A percentile compares a stretch with the other conserved stretches of the same genome.
These are phyloP conservation scores for Hydractinia echinata DNA, from an alignment of 30 jellyfish, hydroid and myxozoan genomes.

Conservation along the genomic window DNA sequence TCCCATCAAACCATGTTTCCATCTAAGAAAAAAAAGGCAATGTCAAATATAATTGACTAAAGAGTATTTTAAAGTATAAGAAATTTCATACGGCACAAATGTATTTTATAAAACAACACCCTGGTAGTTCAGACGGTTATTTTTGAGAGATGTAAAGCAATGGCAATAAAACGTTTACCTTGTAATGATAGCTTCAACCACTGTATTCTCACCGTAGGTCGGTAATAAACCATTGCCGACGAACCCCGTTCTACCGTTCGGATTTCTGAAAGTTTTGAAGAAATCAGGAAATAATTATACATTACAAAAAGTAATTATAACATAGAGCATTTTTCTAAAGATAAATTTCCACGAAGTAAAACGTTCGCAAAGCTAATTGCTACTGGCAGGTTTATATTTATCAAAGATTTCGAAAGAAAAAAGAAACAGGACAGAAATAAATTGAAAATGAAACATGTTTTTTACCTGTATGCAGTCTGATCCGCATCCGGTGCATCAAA, in stretches of 20 bases:
- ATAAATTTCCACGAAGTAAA: too few relatives aligned
- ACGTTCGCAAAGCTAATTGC: too few relatives aligned
- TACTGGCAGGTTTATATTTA: too few relatives aligned
- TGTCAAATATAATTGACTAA: neutral
- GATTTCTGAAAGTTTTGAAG: neutral
- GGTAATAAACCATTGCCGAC: neutral
- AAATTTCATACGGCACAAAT: too few relatives aligned
- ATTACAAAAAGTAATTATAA: neutral
- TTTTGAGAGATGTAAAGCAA: neutral
- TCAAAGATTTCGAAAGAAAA: too few relatives aligned
- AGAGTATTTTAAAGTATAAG: neutral
- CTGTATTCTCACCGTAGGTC: neutral
- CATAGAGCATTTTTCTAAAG: too few relatives aligned
- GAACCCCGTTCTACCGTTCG: constrained; percentile 7
- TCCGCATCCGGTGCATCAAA: too few relatives aligned
- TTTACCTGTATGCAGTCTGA: too few relatives aligned
- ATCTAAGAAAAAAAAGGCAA: neutral
- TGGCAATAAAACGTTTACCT: neutral
- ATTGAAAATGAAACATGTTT: too few relatives aligned
- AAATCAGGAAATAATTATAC: neutral
- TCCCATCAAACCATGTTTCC: constrained; percentile 7
- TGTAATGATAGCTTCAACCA: constrained; percentile 7
- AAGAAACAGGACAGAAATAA: too few relatives aligned
- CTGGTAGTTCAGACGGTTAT: too few relatives aligned
- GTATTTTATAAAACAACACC: too few relatives aligned